Conservation (phyloP, 1,140 invertebrate genomes). For the Aplysia californica region DNA sequence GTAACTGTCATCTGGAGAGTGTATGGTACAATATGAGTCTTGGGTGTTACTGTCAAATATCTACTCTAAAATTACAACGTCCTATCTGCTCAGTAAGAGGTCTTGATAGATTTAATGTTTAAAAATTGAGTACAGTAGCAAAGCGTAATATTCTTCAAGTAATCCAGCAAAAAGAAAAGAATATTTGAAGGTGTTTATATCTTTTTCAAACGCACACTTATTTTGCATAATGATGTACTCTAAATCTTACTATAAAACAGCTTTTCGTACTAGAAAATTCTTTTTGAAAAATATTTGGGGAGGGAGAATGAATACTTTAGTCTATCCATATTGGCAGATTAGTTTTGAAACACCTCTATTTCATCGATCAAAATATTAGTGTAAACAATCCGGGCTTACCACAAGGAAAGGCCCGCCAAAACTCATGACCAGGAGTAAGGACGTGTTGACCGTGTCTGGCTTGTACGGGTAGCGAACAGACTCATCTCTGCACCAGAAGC, state of each 20-base stretch:
- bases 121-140: not conserved
- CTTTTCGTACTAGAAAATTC: too few relatives aligned
- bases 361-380: not conserved
- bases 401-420: constrained; percentile 19
- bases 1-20: not conserved
- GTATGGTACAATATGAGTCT: not conserved
- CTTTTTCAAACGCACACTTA: too few relatives aligned
- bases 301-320: too few relatives aligned
- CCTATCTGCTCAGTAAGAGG: not conserved
- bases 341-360: not conserved
- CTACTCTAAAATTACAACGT: not conserved
- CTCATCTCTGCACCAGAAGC: constrained; percentile 19
- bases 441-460: constrained; percentile 7
- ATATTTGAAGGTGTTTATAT: too few relatives aligned
- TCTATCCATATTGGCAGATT: too few relatives aligned
- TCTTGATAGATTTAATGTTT: not conserved
- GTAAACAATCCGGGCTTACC: constrained; percentile 3
- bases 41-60: not conserved
- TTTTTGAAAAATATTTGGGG: too few relatives aligned
- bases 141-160: not conserved
- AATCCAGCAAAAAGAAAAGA: not conserved
- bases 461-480: constrained; percentile 12
- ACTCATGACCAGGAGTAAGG: not conserved
- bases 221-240: too few relatives aligned
- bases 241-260: too few relatives aligned